Evolutionary conservation across 2,888 invertebrate species (phyloP), one percentile per base, ranked within the genome.

Genomic region (Chrysopilus asiliformis): DNA sequence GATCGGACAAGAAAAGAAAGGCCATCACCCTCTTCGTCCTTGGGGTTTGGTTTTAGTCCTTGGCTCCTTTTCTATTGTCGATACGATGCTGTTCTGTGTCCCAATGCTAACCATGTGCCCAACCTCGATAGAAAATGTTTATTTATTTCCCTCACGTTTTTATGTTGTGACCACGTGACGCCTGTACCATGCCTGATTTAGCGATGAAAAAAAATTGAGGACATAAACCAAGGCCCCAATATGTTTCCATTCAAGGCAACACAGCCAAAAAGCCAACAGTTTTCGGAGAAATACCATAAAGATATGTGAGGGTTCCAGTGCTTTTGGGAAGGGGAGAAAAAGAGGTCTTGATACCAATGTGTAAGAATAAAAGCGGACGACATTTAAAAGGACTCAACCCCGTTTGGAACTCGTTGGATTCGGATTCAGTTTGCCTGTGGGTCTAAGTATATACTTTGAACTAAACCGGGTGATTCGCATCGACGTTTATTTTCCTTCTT

Each of bases 121-220:
- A n/a, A n/a, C n/a, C n/a, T n/a, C n/a, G n/a, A n/a, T n/a, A n/a
- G n/a, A n/a, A n/a, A n/a, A n/a, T n/a, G n/a, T n/a, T n/a, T 35
- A 36, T 34, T 33, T 42, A 43, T 43, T 57, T 58, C 57, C 53
- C 57, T 59, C 60, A 60, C 59, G 60, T 58, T 58, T 60, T 60
- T 59, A 61, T 60, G 59, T 56, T 57, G 51, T 53, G 58, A 58
- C 58, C 60, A 60, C 59, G 58, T 60, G 60, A 59, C 60, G 60
- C 57, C 56, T 34, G 28, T 44, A 45, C 46, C 42, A 44, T 45
- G 39, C 40, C 42, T 39, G 43, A 36, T 42, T 47, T 44, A 42
- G 41, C 42, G 36, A 43, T 43, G 40, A 38, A 43, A 43, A 41
- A n/a, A 43, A 43, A 43, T 39, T 40, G 39, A 38, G 40, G 38